Evolutionary conservation across 2,797 vertebrate genomes (phyloP).

Genomic region (Steatocranus sp.): DNA sequence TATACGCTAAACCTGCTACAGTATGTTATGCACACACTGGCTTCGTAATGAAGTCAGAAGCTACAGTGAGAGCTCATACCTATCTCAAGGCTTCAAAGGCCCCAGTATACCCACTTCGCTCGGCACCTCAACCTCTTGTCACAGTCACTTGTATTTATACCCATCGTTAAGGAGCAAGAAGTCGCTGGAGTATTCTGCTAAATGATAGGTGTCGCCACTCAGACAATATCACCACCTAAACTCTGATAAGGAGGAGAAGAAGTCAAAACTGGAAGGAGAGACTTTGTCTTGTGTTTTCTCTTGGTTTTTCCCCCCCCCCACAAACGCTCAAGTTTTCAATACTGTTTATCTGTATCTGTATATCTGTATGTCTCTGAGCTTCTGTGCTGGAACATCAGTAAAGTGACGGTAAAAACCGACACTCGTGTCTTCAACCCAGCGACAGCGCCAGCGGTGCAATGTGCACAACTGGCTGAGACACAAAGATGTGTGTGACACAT

Average conservation of each 20-base stretch:
- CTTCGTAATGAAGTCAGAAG: not conserved
- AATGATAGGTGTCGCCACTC: not conserved
- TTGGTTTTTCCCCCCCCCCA: rapidly evolving
- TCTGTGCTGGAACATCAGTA: not conserved
- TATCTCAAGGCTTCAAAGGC: not conserved
- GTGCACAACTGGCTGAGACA: not conserved
- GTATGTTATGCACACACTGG: not conserved
- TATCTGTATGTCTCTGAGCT: not conserved
- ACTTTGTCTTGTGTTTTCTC: not conserved
- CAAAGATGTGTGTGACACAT: not conserved
- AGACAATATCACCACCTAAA: not conserved
- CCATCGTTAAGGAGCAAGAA: not conserved
- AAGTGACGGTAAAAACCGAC: not conserved
- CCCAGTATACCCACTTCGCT: not conserved
- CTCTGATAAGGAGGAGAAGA: not conserved
- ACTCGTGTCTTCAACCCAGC: not conserved
- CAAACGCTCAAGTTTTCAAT: not conserved
- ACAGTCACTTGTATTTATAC: not conserved
- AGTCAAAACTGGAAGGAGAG: too few relatives aligned
- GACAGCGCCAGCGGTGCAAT: rapidly evolving
- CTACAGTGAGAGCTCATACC: not conserved
- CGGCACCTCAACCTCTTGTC: not conserved
- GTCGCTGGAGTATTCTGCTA: not conserved
- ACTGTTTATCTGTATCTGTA: not conserved
- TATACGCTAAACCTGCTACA: not conserved